These are phyloP conservation scores for Rallus limicola DNA, from an alignment of 2,113 vertebrate genomes.

Conservation along the genomic window DNA sequence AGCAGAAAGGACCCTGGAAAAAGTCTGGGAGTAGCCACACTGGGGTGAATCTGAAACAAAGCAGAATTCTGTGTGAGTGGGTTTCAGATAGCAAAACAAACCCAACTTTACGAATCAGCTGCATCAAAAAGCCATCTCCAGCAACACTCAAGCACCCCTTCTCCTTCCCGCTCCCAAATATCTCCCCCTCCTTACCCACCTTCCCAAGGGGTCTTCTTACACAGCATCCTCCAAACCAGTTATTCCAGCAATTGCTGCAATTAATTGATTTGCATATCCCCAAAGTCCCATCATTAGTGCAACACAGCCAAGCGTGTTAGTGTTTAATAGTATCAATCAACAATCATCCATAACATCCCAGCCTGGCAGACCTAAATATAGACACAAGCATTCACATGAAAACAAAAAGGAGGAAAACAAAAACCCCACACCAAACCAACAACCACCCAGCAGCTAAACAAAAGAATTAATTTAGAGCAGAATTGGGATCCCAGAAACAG, in stretches of 20 bases:
- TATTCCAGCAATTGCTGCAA: conserved; percentile 47
- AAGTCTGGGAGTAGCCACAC: background rate
- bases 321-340: conserved; percentile 62
- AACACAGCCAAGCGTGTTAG: conserved; percentile 60
- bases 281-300: conserved; percentile 61
- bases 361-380: conserved; percentile 49
- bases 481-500: conserved; percentile 38
- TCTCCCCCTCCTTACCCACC: background rate
- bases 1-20: background rate
- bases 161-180: background rate
- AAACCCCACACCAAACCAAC: background rate
- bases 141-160: background rate
- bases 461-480: conserved; percentile 60
- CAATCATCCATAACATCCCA: conserved; percentile 58
- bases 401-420: conserved; percentile 14
- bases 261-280: conserved; percentile 69
- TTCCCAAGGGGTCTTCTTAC: conserved; percentile 38
- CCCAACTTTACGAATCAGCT: background rate
- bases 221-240: conserved; percentile 34
- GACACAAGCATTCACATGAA: conserved; percentile 40
- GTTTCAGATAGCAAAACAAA: background rate
- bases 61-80: background rate
- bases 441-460: conserved; percentile 19
- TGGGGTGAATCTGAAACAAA: background rate
- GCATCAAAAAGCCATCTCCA: background rate